phyloP scores from a whole-genome alignment of 2,797 vertebrate species.

The Arrhamphus sclerolepis region DNA sequence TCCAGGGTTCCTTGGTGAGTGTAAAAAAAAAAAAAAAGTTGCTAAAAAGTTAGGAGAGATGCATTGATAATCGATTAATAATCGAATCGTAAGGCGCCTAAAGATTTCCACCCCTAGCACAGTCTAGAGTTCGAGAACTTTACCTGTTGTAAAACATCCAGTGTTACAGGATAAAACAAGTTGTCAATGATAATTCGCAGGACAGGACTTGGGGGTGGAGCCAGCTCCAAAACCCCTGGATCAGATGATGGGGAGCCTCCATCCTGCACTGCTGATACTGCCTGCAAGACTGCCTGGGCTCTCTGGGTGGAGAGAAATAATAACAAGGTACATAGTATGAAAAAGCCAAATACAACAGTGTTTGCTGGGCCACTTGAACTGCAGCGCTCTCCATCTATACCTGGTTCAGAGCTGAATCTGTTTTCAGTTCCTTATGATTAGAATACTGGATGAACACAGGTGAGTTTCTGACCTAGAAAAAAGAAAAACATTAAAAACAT shows the following conservation, averaged over 20 bases:
- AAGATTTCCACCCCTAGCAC: no score
- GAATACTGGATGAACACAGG: slow-evolving; percentile 98
- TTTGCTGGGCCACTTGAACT: no score
- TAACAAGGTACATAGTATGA: neutral
- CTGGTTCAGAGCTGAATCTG: slow-evolving; percentile 97
- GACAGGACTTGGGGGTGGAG: slow-evolving; percentile 94
- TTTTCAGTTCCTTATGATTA: slow-evolving; percentile 98
- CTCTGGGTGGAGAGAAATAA: slow-evolving; percentile 76
- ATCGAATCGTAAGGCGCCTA: no score
- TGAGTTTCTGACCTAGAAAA: slow-evolving; percentile 90
- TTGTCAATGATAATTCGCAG: slow-evolving; percentile 99
- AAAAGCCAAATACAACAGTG: neutral
- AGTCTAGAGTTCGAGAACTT: neutral
- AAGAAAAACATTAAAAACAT: neutral
- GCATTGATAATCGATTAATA: no score
- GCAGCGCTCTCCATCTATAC: slow-evolving; percentile 59
- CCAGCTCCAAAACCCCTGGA: slow-evolving; percentile 88
- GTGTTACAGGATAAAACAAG: slow-evolving; percentile 98
- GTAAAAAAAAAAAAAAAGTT: no score
- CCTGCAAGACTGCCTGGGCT: slow-evolving; percentile 95
- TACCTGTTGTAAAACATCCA: slow-evolving; percentile 98
- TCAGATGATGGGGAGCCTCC: slow-evolving; percentile 92
- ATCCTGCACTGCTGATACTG: slow-evolving; percentile 95
- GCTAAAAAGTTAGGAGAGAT: no score
- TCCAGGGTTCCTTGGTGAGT: no score